A percentile compares a stretch with the other conserved stretches of the same genome.
phyloP scores from a whole-genome alignment of 2,797 vertebrate genomes.

The Pogoniulus pusillus region DNA sequence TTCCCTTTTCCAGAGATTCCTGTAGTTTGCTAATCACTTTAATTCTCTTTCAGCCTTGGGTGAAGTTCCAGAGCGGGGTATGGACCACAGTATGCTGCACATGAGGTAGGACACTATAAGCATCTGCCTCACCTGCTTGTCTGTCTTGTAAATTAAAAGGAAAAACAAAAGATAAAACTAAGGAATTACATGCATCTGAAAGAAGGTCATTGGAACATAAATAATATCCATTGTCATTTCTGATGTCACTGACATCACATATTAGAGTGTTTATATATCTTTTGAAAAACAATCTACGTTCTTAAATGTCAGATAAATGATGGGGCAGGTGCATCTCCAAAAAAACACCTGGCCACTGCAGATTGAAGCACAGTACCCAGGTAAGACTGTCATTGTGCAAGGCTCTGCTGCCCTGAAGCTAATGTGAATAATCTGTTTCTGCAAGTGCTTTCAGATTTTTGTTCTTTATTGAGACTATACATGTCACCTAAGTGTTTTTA shows the following conservation, averaged over 20 bases:
- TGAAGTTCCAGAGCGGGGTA: background rate
- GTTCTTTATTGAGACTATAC: conserved; percentile 31
- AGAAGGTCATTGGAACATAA: background rate
- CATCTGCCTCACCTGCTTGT: background rate
- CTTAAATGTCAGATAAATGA: background rate
- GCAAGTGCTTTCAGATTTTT: conserved; percentile 27
- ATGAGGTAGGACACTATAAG: background rate
- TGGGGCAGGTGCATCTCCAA: background rate
- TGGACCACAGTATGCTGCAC: background rate
- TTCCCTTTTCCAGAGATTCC: background rate
- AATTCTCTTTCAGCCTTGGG: background rate
- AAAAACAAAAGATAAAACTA: background rate
- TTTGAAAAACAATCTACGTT: background rate
- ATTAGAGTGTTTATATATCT: background rate
- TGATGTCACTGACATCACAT: background rate
- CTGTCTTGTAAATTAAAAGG: background rate
- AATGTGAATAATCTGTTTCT: conserved; percentile 34
- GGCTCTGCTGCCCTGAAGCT: background rate
- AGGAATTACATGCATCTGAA: background rate
- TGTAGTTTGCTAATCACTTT: background rate
- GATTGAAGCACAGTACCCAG: background rate
- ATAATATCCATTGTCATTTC: background rate
- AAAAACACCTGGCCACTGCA: background rate
- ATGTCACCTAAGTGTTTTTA: conserved; percentile 28
- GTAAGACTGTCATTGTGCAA: background rate